Evolutionary conservation across 2,797 vertebrate genomes (phyloP).

Genomic region (Chloroceryle amazona): DNA sequence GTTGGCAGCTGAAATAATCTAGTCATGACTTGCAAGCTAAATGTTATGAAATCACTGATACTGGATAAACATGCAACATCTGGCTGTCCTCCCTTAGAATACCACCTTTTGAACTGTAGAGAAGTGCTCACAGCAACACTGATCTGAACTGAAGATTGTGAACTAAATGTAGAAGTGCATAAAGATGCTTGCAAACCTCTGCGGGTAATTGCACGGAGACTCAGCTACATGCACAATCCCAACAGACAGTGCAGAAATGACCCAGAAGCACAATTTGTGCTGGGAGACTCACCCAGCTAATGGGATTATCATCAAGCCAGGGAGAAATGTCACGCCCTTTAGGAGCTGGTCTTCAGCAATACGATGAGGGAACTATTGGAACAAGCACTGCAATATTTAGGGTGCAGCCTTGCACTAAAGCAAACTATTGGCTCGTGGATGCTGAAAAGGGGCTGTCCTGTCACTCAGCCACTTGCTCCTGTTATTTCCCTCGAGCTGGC

Average conservation of each 20-base stretch:
- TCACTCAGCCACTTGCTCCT: not conserved
- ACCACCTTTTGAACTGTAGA: not conserved
- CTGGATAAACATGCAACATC: constrained; percentile 24
- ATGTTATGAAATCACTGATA: constrained; percentile 29
- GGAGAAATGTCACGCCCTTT: not conserved
- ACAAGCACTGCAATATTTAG: not conserved
- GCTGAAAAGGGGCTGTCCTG: not conserved
- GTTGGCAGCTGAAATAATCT: constrained; percentile 13
- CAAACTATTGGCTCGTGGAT: not conserved
- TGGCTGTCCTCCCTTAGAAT: not conserved
- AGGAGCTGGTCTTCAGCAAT: not conserved
- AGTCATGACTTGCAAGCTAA: constrained; percentile 24
- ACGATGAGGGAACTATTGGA: accelerated
- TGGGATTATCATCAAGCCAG: not conserved
- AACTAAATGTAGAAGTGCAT: not conserved
- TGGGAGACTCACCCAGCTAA: not conserved
- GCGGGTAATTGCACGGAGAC: not conserved
- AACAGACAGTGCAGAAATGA: not conserved
- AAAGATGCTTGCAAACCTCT: not conserved
- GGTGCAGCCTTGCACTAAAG: not conserved
- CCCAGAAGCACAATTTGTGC: accelerated
- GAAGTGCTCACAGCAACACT: not conserved
- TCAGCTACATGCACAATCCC: not conserved
- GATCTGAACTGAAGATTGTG: not conserved
- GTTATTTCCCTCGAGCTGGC: not conserved